Percentiles rank a stretch among this genome's conserved stretches.
These are phyloP conservation scores for Eledona agricola DNA, from an alignment of 2,888 invertebrate species.

Conservation along the genomic window DNA sequence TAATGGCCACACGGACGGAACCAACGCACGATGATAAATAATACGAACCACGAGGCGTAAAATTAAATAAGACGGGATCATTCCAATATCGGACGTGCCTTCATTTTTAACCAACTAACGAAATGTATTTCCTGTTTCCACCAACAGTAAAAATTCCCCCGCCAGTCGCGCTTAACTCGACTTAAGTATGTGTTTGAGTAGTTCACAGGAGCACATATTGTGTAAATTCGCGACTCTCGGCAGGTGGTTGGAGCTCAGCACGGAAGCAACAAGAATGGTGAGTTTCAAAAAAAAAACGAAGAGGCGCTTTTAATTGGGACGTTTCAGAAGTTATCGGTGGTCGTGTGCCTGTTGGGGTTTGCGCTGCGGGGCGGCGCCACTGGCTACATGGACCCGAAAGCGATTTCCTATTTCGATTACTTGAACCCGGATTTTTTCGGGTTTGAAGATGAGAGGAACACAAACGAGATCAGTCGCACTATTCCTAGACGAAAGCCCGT, in stretches of 20 bases:
- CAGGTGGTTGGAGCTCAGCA: no score
- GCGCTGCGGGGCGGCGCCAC: neutral
- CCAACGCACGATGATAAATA: constrained; percentile 14
- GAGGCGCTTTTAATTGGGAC: no score
- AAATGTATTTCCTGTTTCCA: constrained; percentile 23
- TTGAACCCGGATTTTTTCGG: constrained; percentile 48
- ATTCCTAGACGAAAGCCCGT: constrained; percentile 61
- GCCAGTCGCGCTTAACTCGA: no score
- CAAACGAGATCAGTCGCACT: constrained; percentile 67
- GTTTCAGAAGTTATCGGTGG: no score
- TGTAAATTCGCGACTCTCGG: constrained; percentile 25
- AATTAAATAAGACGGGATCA: constrained; percentile 23
- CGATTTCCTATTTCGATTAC: constrained; percentile 43
- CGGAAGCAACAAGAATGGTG: no score
- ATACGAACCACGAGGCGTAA: constrained; percentile 16
- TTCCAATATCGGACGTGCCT: constrained; percentile 27
- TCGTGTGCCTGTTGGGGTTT: no score
- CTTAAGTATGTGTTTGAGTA: no score
- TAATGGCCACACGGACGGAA: no score
- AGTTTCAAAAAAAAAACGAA: no score
- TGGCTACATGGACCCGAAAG: constrained; percentile 8
- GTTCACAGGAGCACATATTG: constrained; percentile 8
- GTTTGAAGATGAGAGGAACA: constrained; percentile 60
- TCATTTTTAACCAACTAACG: constrained; percentile 23
- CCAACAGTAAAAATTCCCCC: constrained; percentile 12